phyloP scores from a whole-genome alignment of 2,797 vertebrate genomes.

The Helarctos malayanus region DNA sequence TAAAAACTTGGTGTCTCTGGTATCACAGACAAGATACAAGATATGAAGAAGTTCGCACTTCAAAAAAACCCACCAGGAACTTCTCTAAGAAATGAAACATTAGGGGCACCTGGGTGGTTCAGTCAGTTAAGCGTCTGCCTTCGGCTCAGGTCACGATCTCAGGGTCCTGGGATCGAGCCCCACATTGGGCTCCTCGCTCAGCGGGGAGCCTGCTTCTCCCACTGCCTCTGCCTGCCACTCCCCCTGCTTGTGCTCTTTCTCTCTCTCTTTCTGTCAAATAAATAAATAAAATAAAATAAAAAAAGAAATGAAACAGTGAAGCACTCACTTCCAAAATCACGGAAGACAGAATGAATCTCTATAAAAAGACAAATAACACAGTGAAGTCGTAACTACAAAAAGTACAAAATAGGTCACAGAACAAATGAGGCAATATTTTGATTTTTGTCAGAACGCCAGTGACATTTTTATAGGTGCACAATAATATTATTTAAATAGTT shows the following conservation, averaged over 20 bases:
- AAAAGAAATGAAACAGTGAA: constrained; percentile 44
- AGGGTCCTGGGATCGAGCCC: too few relatives aligned
- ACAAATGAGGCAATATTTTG: not conserved
- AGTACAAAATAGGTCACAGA: not conserved
- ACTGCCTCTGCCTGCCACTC: too few relatives aligned
- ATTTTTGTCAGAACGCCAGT: constrained; percentile 24
- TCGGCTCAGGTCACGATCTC: too few relatives aligned
- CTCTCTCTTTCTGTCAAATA: too few relatives aligned
- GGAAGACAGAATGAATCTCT: not conserved
- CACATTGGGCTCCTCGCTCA: too few relatives aligned
- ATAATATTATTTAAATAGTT: not conserved
- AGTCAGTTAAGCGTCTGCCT: too few relatives aligned
- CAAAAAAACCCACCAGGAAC: not conserved
- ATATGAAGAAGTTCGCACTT: constrained; percentile 18
- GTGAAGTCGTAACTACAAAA: constrained; percentile 44
- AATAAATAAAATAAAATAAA: too few relatives aligned
- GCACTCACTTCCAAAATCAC: constrained; percentile 4
- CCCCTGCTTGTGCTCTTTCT: too few relatives aligned
- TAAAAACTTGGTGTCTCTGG: not conserved
- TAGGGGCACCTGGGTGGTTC: not conserved
- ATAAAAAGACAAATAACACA: not conserved
- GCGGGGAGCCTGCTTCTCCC: too few relatives aligned
- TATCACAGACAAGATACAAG: not conserved
- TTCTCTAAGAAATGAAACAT: constrained; percentile 54
- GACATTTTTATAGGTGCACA: constrained; percentile 61